Base-by-base conservation (phyloP, 2,113 vertebrate species). In the Pristiophorus japonicus region DNA sequence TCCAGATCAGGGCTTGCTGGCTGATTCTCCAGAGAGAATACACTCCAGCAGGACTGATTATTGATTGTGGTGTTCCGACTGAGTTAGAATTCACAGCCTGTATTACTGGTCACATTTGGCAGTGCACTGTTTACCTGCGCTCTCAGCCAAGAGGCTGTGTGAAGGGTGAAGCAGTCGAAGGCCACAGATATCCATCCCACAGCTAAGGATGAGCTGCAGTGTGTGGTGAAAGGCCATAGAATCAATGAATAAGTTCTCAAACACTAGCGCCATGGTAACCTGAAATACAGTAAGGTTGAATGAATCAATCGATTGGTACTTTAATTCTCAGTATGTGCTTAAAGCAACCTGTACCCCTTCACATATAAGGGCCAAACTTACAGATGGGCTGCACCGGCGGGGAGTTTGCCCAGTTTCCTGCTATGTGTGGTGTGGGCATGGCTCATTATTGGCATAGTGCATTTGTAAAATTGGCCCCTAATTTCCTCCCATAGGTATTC, bases 121-220 rank as follows among this genome's bases (percentile, higher is more conserved):
- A 18, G 27, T 62, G 55, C 90, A 95, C 34, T 59, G 95, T 87
- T 96, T 97, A 98, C 97, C 97, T 97, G 96, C 96, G 88, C 96
- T 96, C 0, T 96, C 96, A 42, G 95, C 96, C 96, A 97, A 96
- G 95, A 97, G 5, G 0, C 95, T 22, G 34, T 95, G 95, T 0
- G 96, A 84, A 1, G 97, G 97, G 67, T 97, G 97, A 84, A 97
- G 97, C 81, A 98, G 96, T 94, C 96, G 96, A 62, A 98, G 96
- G 38, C 97, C 97, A 88, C 97, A 98, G 30, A 97, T 95, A 85
- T 97, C 97, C 70, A 98, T 96, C 7, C 97, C 97, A 11, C 96
- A 96, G 24, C 96, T 0, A 0, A 96, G 96, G 2, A 97, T 92
- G 96, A 97, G 96, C 96, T 98, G 97, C 95, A 98, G 95, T 6